A percentile compares a stretch with the other conserved stretches of the same genome.
These are phyloP conservation scores for Kobus ellipsiprymnus DNA, from an alignment of 2,113 vertebrate species.

Conservation along the genomic window DNA sequence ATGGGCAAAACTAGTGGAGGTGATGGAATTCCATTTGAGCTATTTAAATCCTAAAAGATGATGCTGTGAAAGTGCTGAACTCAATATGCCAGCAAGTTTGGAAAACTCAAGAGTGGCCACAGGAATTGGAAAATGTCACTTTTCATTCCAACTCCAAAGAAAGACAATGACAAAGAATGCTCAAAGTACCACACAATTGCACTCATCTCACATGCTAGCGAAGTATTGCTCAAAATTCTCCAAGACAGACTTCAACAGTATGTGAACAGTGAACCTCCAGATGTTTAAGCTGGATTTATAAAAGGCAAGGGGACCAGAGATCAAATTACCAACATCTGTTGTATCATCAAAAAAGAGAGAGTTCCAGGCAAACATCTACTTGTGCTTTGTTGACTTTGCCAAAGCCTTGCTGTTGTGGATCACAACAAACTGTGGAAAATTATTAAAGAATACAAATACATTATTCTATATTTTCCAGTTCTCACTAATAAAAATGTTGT, in stretches of 20 bases:
- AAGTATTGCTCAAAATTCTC: background rate
- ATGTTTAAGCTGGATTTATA: background rate
- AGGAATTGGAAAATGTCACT: background rate
- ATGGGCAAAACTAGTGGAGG: background rate
- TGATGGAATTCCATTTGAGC: background rate
- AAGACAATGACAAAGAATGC: background rate
- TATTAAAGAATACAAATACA: background rate
- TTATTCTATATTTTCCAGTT: background rate
- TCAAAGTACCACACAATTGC: background rate
- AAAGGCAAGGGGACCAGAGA: background rate
- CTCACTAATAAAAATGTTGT: background rate
- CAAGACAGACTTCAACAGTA: background rate
- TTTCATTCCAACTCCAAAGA: background rate
- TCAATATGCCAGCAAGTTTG: background rate
- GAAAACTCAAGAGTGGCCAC: background rate
- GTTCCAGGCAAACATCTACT: background rate
- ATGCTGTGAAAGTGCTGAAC: background rate
- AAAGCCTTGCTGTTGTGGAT: background rate
- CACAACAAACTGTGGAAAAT: background rate
- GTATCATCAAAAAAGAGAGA: background rate
- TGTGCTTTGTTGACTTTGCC: background rate
- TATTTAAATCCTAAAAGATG: background rate
- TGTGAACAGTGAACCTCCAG: background rate
- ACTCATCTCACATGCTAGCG: background rate
- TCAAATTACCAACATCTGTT: background rate